Evolutionary conservation across 2,797 vertebrate species (phyloP), one percentile per base, ranked within the genome.

Genomic region (Schizothorax lantsangensis): DNA sequence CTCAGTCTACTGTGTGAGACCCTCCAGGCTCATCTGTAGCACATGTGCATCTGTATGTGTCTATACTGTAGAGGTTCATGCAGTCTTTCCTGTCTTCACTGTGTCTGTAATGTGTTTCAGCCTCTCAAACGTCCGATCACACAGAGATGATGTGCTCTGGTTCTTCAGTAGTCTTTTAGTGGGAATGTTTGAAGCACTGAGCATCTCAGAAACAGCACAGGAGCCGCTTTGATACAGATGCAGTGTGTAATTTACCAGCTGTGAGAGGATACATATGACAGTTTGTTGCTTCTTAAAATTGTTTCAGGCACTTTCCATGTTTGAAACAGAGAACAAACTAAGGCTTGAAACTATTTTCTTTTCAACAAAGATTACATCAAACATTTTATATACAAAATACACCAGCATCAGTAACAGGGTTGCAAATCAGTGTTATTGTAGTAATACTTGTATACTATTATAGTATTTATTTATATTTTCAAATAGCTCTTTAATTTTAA

Each of bases 231-330:
- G 40, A 33, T 47, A 17, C 40, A 81, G 40, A 26, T 36, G 33
- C 57, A 47, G 49, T 30, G 78, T 43, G 26, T 79, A 40, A 36
- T 84, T 71, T 80, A 79, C 12, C 66, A 80, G 69, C 68, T 66
- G 82, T 30, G 45, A 80, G 59, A 54, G 26, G 66, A 57, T 45
- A 15, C 66, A 79, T 36, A 23, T 78, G 54, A 40, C 14, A 62
- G 54, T 43, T 17, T 62, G 36, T 40, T 62, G 6, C 38, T 38
- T 79, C 57, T 62, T 3, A 17, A 43, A 43, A 72, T 43, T 1
- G 19, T 14, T 40, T 72, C 21, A 36, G 66, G 30, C 33, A 17
- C 17, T 68, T 19, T 68, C 64, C 59, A 62, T 68, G 64, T 7
- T n/a, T 62, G 23, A 36, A 66, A 66, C 12, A 66, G 62, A 30